Evolutionary conservation across 2,888 invertebrate genomes (phyloP).

Genomic region (Sminthurides aquaticus): DNA sequence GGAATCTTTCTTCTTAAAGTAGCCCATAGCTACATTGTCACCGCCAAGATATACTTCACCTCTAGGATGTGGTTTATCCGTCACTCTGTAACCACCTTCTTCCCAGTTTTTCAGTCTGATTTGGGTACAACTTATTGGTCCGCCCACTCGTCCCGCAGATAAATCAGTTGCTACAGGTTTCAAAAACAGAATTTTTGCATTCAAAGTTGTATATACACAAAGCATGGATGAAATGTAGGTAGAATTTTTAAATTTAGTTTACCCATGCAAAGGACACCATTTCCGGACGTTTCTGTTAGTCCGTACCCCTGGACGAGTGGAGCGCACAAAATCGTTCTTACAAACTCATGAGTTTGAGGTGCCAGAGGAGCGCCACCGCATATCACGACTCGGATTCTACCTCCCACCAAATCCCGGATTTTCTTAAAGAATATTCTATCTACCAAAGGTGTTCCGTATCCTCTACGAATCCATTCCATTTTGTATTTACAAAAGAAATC

Average conservation of each 20-base stretch:
- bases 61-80: constrained; percentile 76
- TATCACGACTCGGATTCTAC: constrained; percentile 76
- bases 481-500: constrained; percentile 93
- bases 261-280: constrained; percentile 53
- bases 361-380: constrained; percentile 92
- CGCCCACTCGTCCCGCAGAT: constrained; percentile 76
- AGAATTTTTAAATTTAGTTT: not conserved
- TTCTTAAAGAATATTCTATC: constrained; percentile 52
- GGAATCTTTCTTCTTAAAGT: constrained; percentile 82
- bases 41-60: constrained; percentile 56
- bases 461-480: constrained; percentile 70
- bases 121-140: constrained; percentile 71
- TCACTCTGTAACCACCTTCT: constrained; percentile 82
- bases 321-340: constrained; percentile 82
- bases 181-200: constrained; percentile 29
- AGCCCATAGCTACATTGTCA: constrained; percentile 84
- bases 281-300: constrained; percentile 91
- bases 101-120: constrained; percentile 85
- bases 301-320: constrained; percentile 88
- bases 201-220: not conserved
- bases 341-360: constrained; percentile 89
- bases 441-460: constrained; percentile 67
- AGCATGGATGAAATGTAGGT: no score
- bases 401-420: constrained; percentile 73
- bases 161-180: constrained; percentile 58